Conservation (phyloP, 2,113 vertebrate genomes). For the Mesitornis unicolor region DNA sequence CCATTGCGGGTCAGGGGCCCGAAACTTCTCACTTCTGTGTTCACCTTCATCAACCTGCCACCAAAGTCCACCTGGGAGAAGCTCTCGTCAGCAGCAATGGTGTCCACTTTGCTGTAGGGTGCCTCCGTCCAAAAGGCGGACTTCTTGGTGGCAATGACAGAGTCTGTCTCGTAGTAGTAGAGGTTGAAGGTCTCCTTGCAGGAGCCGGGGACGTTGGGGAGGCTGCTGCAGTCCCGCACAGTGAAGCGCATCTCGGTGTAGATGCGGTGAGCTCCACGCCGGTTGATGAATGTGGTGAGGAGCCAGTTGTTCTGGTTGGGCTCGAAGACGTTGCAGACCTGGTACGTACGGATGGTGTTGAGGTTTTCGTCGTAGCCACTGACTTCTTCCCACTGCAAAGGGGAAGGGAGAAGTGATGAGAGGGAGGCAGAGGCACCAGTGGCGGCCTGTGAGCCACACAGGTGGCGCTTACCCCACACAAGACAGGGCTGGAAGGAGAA, state of each 20-base stretch:
- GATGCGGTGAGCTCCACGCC: slow-evolving; percentile 90
- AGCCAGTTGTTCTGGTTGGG: slow-evolving; percentile 99
- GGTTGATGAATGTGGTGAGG: slow-evolving; percentile 94
- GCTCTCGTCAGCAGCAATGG: slow-evolving; percentile 97
- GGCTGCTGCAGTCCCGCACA: slow-evolving; percentile 97
- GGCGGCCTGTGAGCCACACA: rapidly evolving
- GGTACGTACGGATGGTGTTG: slow-evolving; percentile 98
- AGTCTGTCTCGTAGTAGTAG: slow-evolving; percentile 96
- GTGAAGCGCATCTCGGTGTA: slow-evolving; percentile 98
- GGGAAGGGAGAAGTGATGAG: neutral
- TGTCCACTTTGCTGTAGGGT: slow-evolving; percentile 98
- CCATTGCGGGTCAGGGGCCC: slow-evolving; percentile 93
- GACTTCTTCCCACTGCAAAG: slow-evolving; percentile 99
- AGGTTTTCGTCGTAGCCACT: slow-evolving; percentile 98
- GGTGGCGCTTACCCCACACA: rapidly evolving
- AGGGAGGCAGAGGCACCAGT: neutral
- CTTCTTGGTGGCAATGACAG: slow-evolving; percentile 94
- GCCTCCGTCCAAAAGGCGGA: slow-evolving; percentile 96
- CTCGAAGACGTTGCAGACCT: slow-evolving; percentile 98
- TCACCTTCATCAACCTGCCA: slow-evolving; percentile 97
- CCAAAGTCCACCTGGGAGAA: slow-evolving; percentile 99
- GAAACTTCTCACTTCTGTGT: slow-evolving; percentile 96
- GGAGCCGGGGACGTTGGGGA: slow-evolving; percentile 94
- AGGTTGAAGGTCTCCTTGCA: slow-evolving; percentile 99
- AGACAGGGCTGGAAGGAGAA: neutral